Conservation (phyloP, 2,797 vertebrate species). For the Triplophysa bombifrons region DNA sequence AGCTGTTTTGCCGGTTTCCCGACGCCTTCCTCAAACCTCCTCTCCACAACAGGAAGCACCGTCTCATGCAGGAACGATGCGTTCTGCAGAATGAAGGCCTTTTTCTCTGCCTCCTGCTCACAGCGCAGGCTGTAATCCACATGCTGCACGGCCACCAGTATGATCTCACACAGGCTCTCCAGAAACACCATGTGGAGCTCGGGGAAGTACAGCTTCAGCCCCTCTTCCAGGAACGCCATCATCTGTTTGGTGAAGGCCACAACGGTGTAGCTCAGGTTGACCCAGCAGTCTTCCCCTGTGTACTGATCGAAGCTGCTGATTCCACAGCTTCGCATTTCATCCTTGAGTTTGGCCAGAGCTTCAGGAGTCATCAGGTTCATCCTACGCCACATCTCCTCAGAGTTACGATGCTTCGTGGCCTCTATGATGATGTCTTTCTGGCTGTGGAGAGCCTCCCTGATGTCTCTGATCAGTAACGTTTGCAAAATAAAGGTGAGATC, state of each 20-base stretch:
- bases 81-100: slow-evolving; percentile 91
- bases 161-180: slow-evolving; percentile 94
- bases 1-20: slow-evolving; percentile 98
- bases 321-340: slow-evolving; percentile 92
- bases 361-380: slow-evolving; percentile 99
- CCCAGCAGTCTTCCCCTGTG: slow-evolving; percentile 97
- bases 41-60: slow-evolving; percentile 94
- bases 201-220: slow-evolving; percentile 93
- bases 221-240: slow-evolving; percentile 96
- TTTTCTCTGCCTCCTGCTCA: slow-evolving; percentile 95
- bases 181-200: slow-evolving; percentile 97
- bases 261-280: slow-evolving; percentile 96
- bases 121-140: slow-evolving; percentile 98
- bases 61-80: slow-evolving; percentile 95
- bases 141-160: slow-evolving; percentile 94
- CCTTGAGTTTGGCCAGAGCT: slow-evolving; percentile 89
- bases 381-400: slow-evolving; percentile 97
- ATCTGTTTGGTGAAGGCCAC: slow-evolving; percentile 99
- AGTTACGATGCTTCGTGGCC: slow-evolving; percentile 97
- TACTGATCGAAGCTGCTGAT: slow-evolving; percentile 89
- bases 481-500: slow-evolving; percentile 97
- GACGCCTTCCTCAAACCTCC: slow-evolving; percentile 91
- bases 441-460: slow-evolving; percentile 88
- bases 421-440: slow-evolving; percentile 98
- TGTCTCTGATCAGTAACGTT: slow-evolving; percentile 90